Percentiles rank a stretch among this genome's conserved stretches.
phyloP scores from a whole-genome alignment of 2,888 invertebrate species.

The Hesperia comma region DNA sequence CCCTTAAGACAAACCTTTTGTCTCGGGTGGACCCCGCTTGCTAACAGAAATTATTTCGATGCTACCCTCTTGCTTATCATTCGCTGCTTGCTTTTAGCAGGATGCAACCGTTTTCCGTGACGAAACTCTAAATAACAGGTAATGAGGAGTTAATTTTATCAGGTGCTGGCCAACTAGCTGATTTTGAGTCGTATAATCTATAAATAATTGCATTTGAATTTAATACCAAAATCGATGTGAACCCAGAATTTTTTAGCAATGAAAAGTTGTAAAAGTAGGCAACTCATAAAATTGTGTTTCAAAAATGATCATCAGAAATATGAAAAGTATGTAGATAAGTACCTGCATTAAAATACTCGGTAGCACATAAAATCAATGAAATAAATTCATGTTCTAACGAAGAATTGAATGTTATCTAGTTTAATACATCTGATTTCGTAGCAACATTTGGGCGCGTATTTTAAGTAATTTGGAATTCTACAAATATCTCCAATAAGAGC shows the following conservation, averaged over 20 bases:
- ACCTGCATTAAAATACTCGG: too few species aligned
- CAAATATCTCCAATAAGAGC: slow-evolving; percentile 48
- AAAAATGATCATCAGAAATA: too few species aligned
- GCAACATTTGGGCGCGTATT: neutral
- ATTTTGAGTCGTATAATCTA: neutral
- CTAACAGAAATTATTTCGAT: slow-evolving; percentile 68
- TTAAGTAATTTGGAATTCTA: slow-evolving; percentile 44
- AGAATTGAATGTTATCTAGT: neutral
- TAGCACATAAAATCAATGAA: too few species aligned
- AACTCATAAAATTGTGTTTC: too few species aligned
- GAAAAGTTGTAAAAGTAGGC: too few species aligned
- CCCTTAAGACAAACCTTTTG: slow-evolving; percentile 77
- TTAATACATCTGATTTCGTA: neutral
- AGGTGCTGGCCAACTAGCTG: neutral
- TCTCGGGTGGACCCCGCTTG: slow-evolving; percentile 65
- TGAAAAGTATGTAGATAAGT: too few species aligned
- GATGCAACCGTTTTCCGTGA: slow-evolving; percentile 80
- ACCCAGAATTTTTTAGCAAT: too few species aligned
- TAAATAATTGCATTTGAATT: too few species aligned
- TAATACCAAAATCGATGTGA: too few species aligned
- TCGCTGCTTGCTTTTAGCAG: slow-evolving; percentile 74
- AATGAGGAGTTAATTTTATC: slow-evolving; percentile 21
- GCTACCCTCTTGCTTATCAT: slow-evolving; percentile 75
- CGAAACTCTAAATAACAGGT: slow-evolving; percentile 65
- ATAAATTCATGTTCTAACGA: too few species aligned